Base-by-base conservation (phyloP, 2,888 invertebrate species). In the Brenthis daphne region DNA sequence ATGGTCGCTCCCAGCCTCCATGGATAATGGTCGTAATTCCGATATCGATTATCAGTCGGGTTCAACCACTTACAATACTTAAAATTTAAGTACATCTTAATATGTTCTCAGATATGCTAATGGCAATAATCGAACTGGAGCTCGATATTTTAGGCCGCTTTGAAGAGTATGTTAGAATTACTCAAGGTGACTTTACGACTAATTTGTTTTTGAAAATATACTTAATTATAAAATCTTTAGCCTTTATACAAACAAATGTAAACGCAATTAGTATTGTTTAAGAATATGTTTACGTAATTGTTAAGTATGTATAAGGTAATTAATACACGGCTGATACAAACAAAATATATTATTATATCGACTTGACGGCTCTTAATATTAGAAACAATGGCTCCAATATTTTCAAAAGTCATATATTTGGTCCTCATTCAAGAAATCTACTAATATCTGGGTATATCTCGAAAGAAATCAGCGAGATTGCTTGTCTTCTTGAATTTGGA, bases 401-500 rank as follows among this genome's bases (percentile, higher is more conserved):
- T 79, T 87, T 88, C 86, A 83, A 86, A 88, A 88, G 83, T 86
- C 86, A 86, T 88, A 85, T 82, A 84, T 82, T 81, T 78, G 73
- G 74, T 58, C 77, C 77, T 77, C 78, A 77, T 78, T 50, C 60
- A 60, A 82, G 85, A 85, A 88, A 88, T 88, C 85, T 85, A 87
- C 85, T 76, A 77, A 80, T 82, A 83, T 84, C 84, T 82, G 68
- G 76, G 77, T 8, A 13, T 80, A 80, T 82, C 82, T 78, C 78
- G 76, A 77, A 78, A 78, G 79, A 81, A 80, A 80, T 79, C 79
- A 79, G 79, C 79, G 76, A 78, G 75, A 79, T 80, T 76, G 74
- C 77, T 76, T 78, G 79, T 75, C 77, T 76, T 78, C 77, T 82
- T 53, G 63, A 64, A 79, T 77, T 76, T 71, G 64, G 64, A 70